Conservation (phyloP, 2,797 vertebrate species). For the Xiphophorus birchmanni region DNA sequence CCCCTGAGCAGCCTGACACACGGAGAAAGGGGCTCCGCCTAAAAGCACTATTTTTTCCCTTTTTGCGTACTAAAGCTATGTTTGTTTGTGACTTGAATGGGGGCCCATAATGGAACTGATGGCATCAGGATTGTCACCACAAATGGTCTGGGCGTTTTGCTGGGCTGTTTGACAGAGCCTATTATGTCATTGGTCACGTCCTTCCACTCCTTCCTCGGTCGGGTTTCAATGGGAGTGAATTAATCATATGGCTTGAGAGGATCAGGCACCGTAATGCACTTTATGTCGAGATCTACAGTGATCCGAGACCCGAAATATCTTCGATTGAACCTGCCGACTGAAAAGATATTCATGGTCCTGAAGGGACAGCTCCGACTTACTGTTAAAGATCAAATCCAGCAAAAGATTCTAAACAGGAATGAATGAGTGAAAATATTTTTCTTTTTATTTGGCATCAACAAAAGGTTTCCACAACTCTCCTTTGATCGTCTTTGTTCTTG, state of each 20-base stretch:
- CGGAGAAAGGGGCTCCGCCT: slow-evolving; percentile 51
- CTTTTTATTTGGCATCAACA: not conserved
- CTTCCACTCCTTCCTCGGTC: slow-evolving; percentile 68
- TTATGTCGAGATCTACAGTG: slow-evolving; percentile 59
- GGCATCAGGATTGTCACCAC: slow-evolving; percentile 80
- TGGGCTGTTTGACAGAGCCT: slow-evolving; percentile 73
- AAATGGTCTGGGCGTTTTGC: slow-evolving; percentile 82
- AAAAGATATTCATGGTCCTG: slow-evolving; percentile 19
- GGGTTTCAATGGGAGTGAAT: slow-evolving; percentile 73
- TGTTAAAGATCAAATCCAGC: not conserved
- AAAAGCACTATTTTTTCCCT: slow-evolving; percentile 65
- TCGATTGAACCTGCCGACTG: slow-evolving; percentile 36
- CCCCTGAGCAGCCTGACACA: slow-evolving; percentile 34
- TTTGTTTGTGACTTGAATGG: slow-evolving; percentile 74
- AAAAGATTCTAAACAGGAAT: not conserved
- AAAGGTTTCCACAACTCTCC: not conserved
- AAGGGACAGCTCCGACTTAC: not conserved
- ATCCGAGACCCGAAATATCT: slow-evolving; percentile 43
- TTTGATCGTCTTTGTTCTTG: not conserved
- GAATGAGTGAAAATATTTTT: not conserved
- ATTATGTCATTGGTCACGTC: slow-evolving; percentile 79
- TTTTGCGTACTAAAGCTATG: slow-evolving; percentile 64
- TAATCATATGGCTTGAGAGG: slow-evolving; percentile 75
- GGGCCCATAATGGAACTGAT: slow-evolving; percentile 72
- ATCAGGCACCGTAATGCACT: slow-evolving; percentile 72